Evolutionary conservation across 2,888 invertebrate genomes (phyloP).

Genomic region (Hirtodrosophila trivittata): DNA sequence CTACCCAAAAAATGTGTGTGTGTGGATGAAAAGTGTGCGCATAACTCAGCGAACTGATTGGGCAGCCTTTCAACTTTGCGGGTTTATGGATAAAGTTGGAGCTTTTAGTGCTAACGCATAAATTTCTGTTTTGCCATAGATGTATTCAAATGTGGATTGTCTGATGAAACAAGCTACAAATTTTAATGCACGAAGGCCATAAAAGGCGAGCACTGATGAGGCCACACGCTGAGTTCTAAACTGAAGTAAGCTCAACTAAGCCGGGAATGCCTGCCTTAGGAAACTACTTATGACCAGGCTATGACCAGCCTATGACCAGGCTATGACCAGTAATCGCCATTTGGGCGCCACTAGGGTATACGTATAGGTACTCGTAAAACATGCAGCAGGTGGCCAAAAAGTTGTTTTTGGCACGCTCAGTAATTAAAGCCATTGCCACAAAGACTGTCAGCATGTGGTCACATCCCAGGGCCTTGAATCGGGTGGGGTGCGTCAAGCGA

Average conservation of each 20-base stretch:
- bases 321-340: constrained; percentile 17
- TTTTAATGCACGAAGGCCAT: constrained; percentile 43
- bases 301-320: constrained; percentile 1
- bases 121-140: constrained; percentile 37
- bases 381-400: constrained; percentile 71
- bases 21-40: constrained; percentile 15
- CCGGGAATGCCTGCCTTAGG: constrained; percentile 8
- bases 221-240: constrained; percentile 41
- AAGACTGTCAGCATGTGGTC: constrained; percentile 65
- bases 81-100: constrained; percentile 54
- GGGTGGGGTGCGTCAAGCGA: background rate
- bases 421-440: constrained; percentile 69
- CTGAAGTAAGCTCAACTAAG: constrained; percentile 12
- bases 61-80: constrained; percentile 40
- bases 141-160: constrained; percentile 49
- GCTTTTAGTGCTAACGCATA: constrained; percentile 45
- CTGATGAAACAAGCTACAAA: constrained; percentile 32
- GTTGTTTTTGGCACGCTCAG: constrained; percentile 41
- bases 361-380: constrained; percentile 38
- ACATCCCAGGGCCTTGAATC: constrained; percentile 13
- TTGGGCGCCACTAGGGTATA: constrained; percentile 20
- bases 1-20: no score
- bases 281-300: constrained; percentile 33
- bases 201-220: constrained; percentile 48
- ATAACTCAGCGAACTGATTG: constrained; percentile 44